Evolutionary conservation across 2,797 vertebrate genomes (phyloP).

Genomic region (Arremon aurantiirostris): DNA sequence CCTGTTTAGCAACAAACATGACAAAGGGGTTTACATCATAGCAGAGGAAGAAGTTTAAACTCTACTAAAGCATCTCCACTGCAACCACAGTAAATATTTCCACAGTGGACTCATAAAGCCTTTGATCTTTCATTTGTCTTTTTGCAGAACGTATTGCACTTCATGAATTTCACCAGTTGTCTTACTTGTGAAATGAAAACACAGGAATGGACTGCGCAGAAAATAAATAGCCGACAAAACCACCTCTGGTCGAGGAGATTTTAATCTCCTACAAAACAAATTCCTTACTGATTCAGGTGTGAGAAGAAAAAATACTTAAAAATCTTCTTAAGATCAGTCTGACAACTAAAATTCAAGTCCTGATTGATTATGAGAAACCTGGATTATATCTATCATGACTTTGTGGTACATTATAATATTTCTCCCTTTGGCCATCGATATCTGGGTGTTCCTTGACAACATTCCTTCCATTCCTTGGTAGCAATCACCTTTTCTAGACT

Average conservation of each 20-base stretch:
- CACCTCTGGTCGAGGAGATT: accelerated
- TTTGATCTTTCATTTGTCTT: background rate
- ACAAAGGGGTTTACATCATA: background rate
- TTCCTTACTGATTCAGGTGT: background rate
- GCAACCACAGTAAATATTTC: background rate
- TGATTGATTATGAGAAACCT: background rate
- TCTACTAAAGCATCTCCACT: background rate
- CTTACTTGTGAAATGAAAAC: background rate
- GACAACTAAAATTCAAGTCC: background rate
- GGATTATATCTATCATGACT: background rate
- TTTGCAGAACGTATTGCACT: background rate
- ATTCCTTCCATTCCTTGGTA: background rate
- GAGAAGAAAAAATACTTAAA: background rate
- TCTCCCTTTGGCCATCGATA: background rate
- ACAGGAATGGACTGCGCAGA: background rate
- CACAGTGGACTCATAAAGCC: background rate
- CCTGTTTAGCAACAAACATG: background rate
- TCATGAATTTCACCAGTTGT: background rate
- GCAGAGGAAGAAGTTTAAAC: background rate
- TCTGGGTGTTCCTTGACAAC: background rate
- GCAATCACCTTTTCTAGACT: background rate
- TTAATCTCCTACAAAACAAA: background rate
- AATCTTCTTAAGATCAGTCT: background rate
- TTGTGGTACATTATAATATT: background rate
- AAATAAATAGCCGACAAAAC: background rate